Base-by-base conservation (phyloP, 1,140 invertebrate genomes). In the Macrostomum lignano region DNA sequence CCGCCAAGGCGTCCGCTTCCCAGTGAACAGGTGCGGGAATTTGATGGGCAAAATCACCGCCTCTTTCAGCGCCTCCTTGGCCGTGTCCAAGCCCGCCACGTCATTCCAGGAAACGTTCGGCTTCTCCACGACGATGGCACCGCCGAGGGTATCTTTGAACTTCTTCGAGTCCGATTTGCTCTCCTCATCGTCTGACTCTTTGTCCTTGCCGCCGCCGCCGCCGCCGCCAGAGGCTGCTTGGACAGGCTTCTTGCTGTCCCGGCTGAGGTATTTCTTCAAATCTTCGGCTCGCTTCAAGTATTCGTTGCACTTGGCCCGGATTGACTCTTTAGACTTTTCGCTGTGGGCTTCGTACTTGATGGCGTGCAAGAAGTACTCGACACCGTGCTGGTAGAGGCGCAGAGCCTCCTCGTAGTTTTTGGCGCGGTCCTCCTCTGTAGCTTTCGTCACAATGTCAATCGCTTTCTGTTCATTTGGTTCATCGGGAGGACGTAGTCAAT, bases 41-140 rank as follows among this genome's bases (percentile, higher is more conserved):
- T 84, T 86, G 33, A 96, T 94, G 2, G 91, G 91, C 42, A 98
- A 54, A 48, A 98, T 96, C 17, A 98, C 91, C 44, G 91, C 88
- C 63, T 98, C 91, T 55, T 96, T 96, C 13, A 98, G 60, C n/a
- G 91, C 81, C 61, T 94, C 84, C 55, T 96, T 98, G 10, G 91
- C 91, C 36, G 67, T 70, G 52, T 94, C 81, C 14, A 98, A 62
- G 3, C 91, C 91, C 47, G 88, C 86, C 3, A 98, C 82, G 63
- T 96, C 91, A 33, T 71, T 74, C 88, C 88, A 96, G 44, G 77
- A 82, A 0, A 94, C 70, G 55, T 86, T 71, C 1, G 84, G 82
- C 41, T 52, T 61, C 52, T 96, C 88, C 32, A 91, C 75, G 1
- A 98, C 72, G 53, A 96, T 94, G 3, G 86, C 82, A 10, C 78